Base-by-base conservation (phyloP, 1,140 invertebrate genomes). In the Chionoecetes opilio region DNA sequence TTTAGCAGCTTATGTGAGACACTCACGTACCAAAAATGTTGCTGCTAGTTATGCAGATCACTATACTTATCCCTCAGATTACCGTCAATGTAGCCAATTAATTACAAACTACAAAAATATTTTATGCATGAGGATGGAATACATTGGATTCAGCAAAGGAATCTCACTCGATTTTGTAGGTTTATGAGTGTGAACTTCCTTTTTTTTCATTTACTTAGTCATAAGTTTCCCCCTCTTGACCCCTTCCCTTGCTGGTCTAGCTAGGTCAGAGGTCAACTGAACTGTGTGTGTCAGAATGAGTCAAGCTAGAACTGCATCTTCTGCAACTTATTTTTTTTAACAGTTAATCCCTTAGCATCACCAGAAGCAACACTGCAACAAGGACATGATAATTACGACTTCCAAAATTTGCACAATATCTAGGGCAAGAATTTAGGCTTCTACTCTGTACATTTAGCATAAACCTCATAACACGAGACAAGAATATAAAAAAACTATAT, bases 1-100 rank as follows among this genome's bases (percentile, higher is more conserved):
- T 95, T 93, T 95, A 95, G 94, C 94, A 93, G 94, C 94, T 95
- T 93, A 95, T 95, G 94, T 95, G 94, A 95, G 94, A 95, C 94
- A 95, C 86, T 95, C 94, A 95, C 94, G 94, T 95, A 95, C 94
- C 94, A 95, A 95, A 95, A 95, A 95, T 95, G 94, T 95, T 95
- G 94, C 91, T 95, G 94, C 94, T 86, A 95, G 94, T 93, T 95
- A 95, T 95, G 94, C 90, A 95, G 82, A 95, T 29, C 91, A 92
- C n/a, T 41, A 87, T 87, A 92, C 91, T 95, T 92, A 95, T 94
- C 93, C 32, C 41, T 82, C 32, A 37, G 37, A 53, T 46, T 84
- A 91, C 37, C 21, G 37, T 84, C 35, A 14, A 75, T n/a, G 63
- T 26, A 75, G 63, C 63, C 63, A 75, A 75, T 75, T 75, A 17